Base-by-base conservation (phyloP, 1,140 invertebrate genomes). In the Battus philenor region DNA sequence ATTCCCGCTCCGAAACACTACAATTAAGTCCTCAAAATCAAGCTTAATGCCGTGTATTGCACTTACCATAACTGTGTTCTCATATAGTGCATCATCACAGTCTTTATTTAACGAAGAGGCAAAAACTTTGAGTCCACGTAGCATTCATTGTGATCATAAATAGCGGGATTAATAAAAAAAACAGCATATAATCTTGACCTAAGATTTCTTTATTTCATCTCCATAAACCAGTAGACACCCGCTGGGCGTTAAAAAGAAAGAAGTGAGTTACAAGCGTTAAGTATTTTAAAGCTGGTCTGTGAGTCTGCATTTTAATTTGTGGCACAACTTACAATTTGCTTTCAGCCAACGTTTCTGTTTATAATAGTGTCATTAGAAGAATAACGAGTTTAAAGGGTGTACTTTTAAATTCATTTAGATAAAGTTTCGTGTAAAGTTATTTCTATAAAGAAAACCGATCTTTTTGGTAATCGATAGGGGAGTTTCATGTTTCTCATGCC, bases 201-300 rank as follows among this genome's bases (percentile, higher is more conserved):
- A 55, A 68, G 63, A 74, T 74, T 76, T 74, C 69, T 78, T 79
- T 59, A 76, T 74, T 66, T 72, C 63, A 12, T 26, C 9, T 39
- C 53, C 59, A 54, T 71, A 64, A 69, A 33, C 26, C 26, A 44
- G 32, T 32, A 22, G 45, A 11, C 44, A 11, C 65, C 57, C 54
- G 58, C 60, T 60, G 62, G 8, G 58, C 59, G 67, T 65, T 63
- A 57, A 55, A 57, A 54, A 59, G 32, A 34, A 31, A 26, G 38
- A 48, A 18, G 43, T 36, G 3, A 30, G 13, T 33, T 34, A 3
- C 18, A 20, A 34, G 33, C 17, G 16, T 9, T 36, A 12, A 36
- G 17, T 20, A 20, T 36, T 36, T 36, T 20, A 36, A 15, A 18
- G 17, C 7, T 13, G 30, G 9, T 36, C 5, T 20, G 17, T n/a